phyloP scores from a whole-genome alignment of 2,113 vertebrate genomes.

The Phaethornis superciliosus region DNA sequence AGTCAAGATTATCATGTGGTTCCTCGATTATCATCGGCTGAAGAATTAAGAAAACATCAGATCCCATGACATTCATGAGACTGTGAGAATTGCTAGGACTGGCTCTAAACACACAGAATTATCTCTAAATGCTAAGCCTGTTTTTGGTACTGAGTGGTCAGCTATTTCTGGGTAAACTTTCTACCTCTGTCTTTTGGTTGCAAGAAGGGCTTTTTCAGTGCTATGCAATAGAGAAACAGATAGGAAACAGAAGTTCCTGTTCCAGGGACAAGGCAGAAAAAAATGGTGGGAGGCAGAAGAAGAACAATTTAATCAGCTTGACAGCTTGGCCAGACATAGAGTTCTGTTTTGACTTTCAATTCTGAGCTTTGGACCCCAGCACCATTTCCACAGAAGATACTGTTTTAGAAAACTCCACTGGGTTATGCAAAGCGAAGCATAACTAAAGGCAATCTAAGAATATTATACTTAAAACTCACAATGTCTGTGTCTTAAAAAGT shows the following conservation, averaged over 20 bases:
- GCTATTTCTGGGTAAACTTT: background rate
- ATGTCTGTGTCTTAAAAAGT: background rate
- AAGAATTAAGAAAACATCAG: background rate
- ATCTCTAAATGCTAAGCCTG: background rate
- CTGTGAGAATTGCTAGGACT: background rate
- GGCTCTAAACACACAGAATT: background rate
- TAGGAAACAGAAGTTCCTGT: constrained; percentile 35
- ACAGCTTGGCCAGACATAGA: background rate
- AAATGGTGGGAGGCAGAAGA: background rate
- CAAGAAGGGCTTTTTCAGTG: background rate
- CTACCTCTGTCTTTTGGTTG: background rate
- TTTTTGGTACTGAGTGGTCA: background rate
- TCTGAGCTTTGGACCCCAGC: background rate
- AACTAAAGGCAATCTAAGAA: constrained; percentile 24
- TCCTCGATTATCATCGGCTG: background rate
- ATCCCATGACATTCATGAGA: constrained; percentile 48
- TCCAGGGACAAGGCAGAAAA: background rate
- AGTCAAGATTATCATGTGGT: constrained; percentile 20
- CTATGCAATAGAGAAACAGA: background rate
- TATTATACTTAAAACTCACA: background rate
- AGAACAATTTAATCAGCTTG: background rate
- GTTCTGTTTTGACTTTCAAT: background rate
- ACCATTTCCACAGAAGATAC: background rate
- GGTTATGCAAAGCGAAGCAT: background rate
- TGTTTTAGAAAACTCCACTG: background rate